Evolutionary conservation across 2,113 vertebrate genomes (phyloP).

Genomic region (Neolamprologus variostigma): DNA sequence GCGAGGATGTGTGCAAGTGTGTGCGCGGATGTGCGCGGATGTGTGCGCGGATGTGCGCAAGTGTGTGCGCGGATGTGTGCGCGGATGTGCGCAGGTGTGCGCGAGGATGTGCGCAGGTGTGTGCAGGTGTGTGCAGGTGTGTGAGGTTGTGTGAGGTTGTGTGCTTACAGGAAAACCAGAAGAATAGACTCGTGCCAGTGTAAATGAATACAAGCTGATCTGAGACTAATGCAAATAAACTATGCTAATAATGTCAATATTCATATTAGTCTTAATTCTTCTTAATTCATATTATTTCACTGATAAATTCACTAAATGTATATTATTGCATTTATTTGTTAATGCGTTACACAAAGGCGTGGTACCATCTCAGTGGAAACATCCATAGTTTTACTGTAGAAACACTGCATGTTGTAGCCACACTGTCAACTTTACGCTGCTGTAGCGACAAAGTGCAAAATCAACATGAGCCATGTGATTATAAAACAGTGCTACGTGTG

Average conservation of each 20-base stretch:
- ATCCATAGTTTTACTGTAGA: background rate
- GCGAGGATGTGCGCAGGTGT: accelerated
- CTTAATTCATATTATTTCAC: background rate
- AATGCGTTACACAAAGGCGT: background rate
- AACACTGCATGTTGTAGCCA: background rate
- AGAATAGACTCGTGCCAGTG: background rate
- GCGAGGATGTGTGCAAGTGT: no score
- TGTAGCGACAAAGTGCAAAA: background rate
- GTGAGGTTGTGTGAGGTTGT: accelerated
- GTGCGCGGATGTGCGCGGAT: accelerated
- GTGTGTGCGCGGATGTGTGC: accelerated
- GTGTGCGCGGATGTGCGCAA: accelerated
- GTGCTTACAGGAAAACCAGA: background rate
- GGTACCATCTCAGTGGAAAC: background rate
- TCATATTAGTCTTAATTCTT: background rate
- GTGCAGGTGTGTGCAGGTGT: accelerated
- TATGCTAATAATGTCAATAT: background rate
- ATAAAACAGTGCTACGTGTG: background rate
- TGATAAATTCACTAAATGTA: background rate
- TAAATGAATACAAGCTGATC: background rate
- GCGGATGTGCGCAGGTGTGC: accelerated
- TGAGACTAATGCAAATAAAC: background rate
- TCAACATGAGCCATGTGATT: background rate
- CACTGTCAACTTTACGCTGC: background rate
- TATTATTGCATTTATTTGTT: background rate